phyloP scores from a whole-genome alignment of 2,797 vertebrate species.

The Trachops cirrhosus region DNA sequence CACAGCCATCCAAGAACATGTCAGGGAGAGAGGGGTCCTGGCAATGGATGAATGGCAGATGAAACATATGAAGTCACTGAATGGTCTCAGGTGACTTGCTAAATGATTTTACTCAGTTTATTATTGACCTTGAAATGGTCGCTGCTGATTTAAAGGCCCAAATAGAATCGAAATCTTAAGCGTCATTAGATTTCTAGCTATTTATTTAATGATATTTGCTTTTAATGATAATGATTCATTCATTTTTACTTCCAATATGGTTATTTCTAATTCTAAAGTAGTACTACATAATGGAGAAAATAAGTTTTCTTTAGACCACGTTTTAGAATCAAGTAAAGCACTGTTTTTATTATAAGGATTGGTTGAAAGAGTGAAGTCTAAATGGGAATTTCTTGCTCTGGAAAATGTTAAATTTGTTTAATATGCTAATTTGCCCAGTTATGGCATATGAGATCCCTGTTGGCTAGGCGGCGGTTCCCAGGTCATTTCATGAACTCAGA shows the following conservation, averaged over 20 bases:
- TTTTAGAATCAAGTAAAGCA: slow-evolving; percentile 31
- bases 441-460: neutral
- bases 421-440: slow-evolving; percentile 35
- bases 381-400: slow-evolving; percentile 46
- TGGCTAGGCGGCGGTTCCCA: slow-evolving; percentile 26
- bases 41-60: neutral
- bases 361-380: neutral
- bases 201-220: slow-evolving; percentile 63
- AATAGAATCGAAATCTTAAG: slow-evolving; percentile 43
- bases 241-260: slow-evolving; percentile 31
- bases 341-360: slow-evolving; percentile 39
- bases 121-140: slow-evolving; percentile 62
- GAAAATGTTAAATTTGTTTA: slow-evolving; percentile 46
- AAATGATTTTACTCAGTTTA: slow-evolving; percentile 37
- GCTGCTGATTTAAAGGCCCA: slow-evolving; percentile 45
- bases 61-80: neutral
- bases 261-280: slow-evolving; percentile 50
- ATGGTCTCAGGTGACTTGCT: slow-evolving; percentile 40
- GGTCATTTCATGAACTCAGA: slow-evolving; percentile 47
- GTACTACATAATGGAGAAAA: neutral
- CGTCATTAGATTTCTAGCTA: slow-evolving; percentile 58
- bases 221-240: slow-evolving; percentile 45
- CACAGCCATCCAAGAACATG: neutral
- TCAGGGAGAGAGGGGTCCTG: neutral
- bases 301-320: neutral